phyloP scores from a whole-genome alignment of 2,797 vertebrate genomes.

The Nyctibius grandis region DNA sequence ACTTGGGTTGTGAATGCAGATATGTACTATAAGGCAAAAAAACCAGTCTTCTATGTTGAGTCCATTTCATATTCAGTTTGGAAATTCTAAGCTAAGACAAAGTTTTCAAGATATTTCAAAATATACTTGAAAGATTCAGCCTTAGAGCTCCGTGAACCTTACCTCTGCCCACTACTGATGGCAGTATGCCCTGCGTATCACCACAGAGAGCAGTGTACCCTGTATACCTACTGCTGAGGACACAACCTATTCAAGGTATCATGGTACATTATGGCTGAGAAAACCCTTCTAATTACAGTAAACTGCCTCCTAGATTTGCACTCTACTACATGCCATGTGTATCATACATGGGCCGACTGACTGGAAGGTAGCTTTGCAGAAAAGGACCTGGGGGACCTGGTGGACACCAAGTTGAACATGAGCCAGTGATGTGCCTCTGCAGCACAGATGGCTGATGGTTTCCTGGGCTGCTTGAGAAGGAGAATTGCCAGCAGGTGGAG shows the following conservation, averaged over 20 bases:
- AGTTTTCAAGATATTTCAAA: conserved; percentile 27
- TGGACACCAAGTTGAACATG: background rate
- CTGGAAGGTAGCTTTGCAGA: background rate
- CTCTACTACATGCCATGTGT: background rate
- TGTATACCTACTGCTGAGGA: background rate
- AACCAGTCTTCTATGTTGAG: conserved; percentile 11
- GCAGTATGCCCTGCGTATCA: background rate
- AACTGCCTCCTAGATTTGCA: background rate
- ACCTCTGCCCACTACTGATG: background rate
- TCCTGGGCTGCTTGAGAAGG: background rate
- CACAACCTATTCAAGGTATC: background rate
- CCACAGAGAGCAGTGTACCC: background rate
- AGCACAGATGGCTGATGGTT: background rate
- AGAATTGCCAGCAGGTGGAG: background rate
- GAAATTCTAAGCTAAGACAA: conserved; percentile 41
- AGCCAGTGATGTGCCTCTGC: background rate
- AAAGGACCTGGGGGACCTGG: background rate
- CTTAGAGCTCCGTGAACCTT: background rate
- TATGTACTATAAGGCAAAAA: conserved; percentile 21
- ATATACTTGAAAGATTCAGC: background rate
- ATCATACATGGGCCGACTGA: background rate
- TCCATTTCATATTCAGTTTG: conserved; percentile 41
- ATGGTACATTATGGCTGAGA: background rate
- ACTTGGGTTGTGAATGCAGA: conserved; percentile 46
- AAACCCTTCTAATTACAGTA: background rate